Percentiles rank a stretch among this genome's conserved stretches.
phyloP scores from a whole-genome alignment of 2,113 vertebrate species.

The cattle (Bos taurus) region DNA sequence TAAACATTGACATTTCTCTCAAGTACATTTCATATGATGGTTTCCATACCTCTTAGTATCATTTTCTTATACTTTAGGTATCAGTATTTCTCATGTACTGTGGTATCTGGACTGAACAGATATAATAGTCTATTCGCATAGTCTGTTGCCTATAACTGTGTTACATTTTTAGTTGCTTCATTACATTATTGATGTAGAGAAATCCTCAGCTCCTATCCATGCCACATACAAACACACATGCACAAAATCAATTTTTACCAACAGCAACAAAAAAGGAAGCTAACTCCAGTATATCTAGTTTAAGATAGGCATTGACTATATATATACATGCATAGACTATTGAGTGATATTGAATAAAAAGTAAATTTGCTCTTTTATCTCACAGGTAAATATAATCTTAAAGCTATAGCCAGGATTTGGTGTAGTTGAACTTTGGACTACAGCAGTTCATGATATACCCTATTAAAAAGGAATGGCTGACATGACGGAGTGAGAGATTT shows the following conservation, averaged over 20 bases:
- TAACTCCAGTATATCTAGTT: background rate
- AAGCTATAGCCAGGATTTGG: background rate
- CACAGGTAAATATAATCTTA: background rate
- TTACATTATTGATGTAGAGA: background rate
- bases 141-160: background rate
- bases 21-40: background rate
- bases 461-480: background rate
- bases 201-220: background rate
- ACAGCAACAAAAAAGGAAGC: background rate
- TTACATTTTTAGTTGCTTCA: background rate
- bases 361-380: background rate
- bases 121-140: background rate
- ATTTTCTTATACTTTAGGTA: background rate
- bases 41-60: background rate
- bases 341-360: background rate
- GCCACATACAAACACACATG: background rate
- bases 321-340: background rate
- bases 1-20: conserved; percentile 19
- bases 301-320: background rate
- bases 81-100: background rate
- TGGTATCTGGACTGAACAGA: background rate
- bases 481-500: background rate
- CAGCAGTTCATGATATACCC: background rate
- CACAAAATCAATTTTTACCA: background rate
- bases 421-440: background rate